Base-by-base conservation (phyloP, 53 echinoderm and acorn worm genomes). In the Stichopus horrens region DNA sequence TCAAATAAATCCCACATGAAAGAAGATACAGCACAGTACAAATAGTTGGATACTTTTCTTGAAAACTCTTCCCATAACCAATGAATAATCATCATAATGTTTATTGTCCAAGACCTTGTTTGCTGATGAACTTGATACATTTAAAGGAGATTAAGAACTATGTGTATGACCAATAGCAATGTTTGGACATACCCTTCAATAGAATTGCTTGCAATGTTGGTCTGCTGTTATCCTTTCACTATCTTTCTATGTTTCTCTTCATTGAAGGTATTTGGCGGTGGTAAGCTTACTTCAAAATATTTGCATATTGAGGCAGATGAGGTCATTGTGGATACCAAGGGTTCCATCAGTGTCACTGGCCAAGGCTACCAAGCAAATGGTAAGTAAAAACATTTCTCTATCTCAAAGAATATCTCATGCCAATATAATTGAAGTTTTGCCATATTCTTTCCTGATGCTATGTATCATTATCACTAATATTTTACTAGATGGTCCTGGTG, bases 271-370 rank as follows among this genome's bases (percentile, higher is more conserved):
- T 96, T 86, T 88, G 96, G 96, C 16, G 96, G 96, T 74, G 96
- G 91, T 13, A 73, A 57, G 11, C 73, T 96, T 75, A 89, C 57
- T 18, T 92, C 94, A 57, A 92, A 82, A 6, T 94, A 96, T 86
- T 93, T 96, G 52, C 90, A 91, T 59, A 90, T 96, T 53, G 96
- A 90, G 20, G 96, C 78, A 19, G 90, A 91, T 82, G 88, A 84
- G 55, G 93, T 94, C 21, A 89, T 94, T 21, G 91, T 96, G 58
- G 96, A 96, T 91, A 88, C 93, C 75, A 92, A 92, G 57, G 94
- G 96, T 11, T 80, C 68, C n/a, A 94, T 94, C 58, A 76, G 54
- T 76, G 94, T 93, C 75, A 88, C 90, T 74, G 89, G 82, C 13
- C 78, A 86, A 71, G 95, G 95, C 5, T 95, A 79, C 54, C 6